Conservation (phyloP, 1,140 invertebrate genomes). For the Olivierus martensii region DNA sequence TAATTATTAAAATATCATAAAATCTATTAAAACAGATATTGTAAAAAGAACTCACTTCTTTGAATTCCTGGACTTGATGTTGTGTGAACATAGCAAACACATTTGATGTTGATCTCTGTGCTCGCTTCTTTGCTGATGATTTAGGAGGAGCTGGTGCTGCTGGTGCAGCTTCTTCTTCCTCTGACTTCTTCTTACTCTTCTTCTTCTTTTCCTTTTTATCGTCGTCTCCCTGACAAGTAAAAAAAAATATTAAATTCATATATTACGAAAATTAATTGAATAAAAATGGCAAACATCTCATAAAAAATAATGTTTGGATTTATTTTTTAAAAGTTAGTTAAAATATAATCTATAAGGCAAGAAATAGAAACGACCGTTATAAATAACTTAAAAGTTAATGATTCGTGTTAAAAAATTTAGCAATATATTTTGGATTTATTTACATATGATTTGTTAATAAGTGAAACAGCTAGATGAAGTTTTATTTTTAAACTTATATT, state of each 20-base stretch:
- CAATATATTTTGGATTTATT: no score
- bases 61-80: conserved; percentile 89
- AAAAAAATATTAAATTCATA: neutral
- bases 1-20: neutral
- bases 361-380: no score
- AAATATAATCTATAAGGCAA: no score
- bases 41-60: conserved; percentile 50
- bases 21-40: neutral
- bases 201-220: conserved; percentile 69
- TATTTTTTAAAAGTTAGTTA: no score
- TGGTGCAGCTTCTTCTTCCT: conserved; percentile 33
- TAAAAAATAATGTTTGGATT: no score
- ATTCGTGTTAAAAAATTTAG: no score
- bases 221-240: conserved; percentile 44
- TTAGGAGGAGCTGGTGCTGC: conserved; percentile 38
- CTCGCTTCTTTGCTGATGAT: conserved; percentile 41
- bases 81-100: conserved; percentile 93
- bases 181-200: conserved; percentile 42
- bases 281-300: no score
- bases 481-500: no score
- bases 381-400: no score
- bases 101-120: conserved; percentile 73
- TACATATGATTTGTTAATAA: no score
- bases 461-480: no score
- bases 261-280: no score